Conservation (phyloP, 1,140 invertebrate species). For the Macrotrachela quadricornifera region DNA sequence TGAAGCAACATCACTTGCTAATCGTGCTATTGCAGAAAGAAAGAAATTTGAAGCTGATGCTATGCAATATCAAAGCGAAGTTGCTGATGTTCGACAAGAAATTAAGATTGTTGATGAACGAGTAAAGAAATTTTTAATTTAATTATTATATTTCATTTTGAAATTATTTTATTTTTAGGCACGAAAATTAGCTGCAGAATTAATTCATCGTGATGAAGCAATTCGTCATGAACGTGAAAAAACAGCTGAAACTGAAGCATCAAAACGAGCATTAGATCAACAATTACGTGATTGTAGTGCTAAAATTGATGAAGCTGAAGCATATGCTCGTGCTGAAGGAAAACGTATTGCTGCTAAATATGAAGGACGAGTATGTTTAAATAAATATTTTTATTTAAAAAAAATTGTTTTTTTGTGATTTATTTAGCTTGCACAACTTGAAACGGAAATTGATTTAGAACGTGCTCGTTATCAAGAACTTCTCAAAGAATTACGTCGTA, state of each 20-base stretch:
- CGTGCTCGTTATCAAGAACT: constrained; percentile 5
- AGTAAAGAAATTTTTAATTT: no score
- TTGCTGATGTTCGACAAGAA: no score
- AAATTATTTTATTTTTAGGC: neutral
- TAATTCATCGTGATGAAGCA: constrained; percentile 6
- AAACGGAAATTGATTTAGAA: constrained; percentile 4
- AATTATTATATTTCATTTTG: no score
- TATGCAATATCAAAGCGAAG: neutral
- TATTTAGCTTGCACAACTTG: constrained; percentile 4
- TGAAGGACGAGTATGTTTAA: constrained; percentile 1
- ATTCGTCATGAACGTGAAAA: constrained; percentile 7
- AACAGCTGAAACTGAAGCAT: neutral
- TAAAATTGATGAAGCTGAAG: constrained; percentile 9
- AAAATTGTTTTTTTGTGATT: neutral
- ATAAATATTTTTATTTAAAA: neutral
- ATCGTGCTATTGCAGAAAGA: constrained; percentile 2
- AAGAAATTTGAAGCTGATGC: constrained; percentile 8
- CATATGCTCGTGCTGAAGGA: constrained; percentile 3
- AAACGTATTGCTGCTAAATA: constrained; percentile 4
- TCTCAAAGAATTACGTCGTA: constrained; percentile 3
- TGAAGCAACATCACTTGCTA: neutral
- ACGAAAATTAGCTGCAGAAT: neutral
- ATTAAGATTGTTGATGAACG: no score
- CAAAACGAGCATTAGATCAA: neutral
- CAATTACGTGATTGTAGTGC: constrained; percentile 2